These are phyloP conservation scores for Pachyrhynchus sulphureomaculatus DNA, from an alignment of 1,140 invertebrate genomes.

Conservation along the genomic window DNA sequence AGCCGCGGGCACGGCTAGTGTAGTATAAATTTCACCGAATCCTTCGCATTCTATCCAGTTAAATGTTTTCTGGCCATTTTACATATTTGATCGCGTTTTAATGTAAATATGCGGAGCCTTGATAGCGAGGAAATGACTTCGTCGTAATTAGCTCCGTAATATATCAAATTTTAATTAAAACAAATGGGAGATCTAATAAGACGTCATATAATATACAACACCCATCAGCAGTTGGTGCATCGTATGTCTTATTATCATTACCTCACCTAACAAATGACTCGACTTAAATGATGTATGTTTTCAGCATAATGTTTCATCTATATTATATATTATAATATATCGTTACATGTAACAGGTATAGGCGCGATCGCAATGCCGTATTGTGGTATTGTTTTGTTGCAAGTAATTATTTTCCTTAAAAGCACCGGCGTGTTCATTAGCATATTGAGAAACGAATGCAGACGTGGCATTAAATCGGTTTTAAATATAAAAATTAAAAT, in stretches of 20 bases:
- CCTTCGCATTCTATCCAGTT: too few relatives aligned
- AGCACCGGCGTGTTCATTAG: constrained; percentile 8
- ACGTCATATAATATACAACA: constrained; percentile 10
- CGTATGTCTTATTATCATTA: constrained; percentile 16
- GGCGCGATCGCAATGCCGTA: too few relatives aligned
- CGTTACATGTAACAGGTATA: too few relatives aligned
- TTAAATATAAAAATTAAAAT: constrained; percentile 13
- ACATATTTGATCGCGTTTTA: too few relatives aligned
- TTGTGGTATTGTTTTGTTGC: too few relatives aligned
- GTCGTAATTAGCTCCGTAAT: too few relatives aligned
- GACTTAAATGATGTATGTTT: constrained; percentile 17
- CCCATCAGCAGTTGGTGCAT: constrained; percentile 13
- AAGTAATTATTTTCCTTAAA: neutral
- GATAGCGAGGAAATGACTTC: too few relatives aligned
- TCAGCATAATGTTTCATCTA: constrained; percentile 6
- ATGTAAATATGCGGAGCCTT: too few relatives aligned
- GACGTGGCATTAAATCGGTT: neutral
- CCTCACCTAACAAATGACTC: constrained; percentile 16
- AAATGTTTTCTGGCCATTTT: too few relatives aligned
- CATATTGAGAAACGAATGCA: constrained; percentile 2
- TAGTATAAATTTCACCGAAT: too few relatives aligned
- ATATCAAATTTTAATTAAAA: constrained; percentile 4
- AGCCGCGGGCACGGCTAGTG: too few relatives aligned
- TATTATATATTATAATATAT: neutral
- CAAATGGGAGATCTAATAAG: constrained; percentile 15